Base-by-base conservation (phyloP, 2,888 invertebrate species). In the Hirtodrosophila cameraria region DNA sequence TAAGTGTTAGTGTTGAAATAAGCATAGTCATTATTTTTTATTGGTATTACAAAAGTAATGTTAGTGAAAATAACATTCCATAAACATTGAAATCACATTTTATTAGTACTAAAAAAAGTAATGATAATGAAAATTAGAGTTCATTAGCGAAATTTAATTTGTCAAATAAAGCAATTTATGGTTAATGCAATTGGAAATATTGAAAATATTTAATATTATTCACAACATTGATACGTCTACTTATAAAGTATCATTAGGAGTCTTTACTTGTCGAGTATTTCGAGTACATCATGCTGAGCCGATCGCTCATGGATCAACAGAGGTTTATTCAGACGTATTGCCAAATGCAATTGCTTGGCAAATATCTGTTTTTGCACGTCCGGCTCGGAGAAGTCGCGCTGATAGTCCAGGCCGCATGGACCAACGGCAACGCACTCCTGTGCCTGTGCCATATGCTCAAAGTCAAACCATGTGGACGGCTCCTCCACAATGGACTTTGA, bases 341-440 rank as follows among this genome's bases (percentile, higher is more conserved):
- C 98, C 88, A 98, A 92, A 90, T 96, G 84, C 82, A 96, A 94
- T 93, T 96, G 96, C 90, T 96, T 95, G 88, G 95, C 95, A 89
- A 98, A 97, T 41, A 97, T 97, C 66, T 94, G 93, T 71, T 95
- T 92, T 91, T 98, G 98, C 75, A 95, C 94, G 63, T 94, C 94
- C 3, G 96, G 97, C 86, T 97, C 96, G 6, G 97, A 97, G 92
- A 97, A 98, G 90, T 97, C 97, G 88, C 97, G 94, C 90, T 96
- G 97, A 91, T 96, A 98, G 92, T 98, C 98, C 73, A 98, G 93
- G 27, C 98, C 98, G 90, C 98, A 98, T 90, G 97, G 97, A 13
- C 98, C 98, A 31, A 98, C 93, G 2, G 97, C 97, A 23, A 98
- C 97, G 90, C 97, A 97, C 92, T 97, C 97, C 2, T 94, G 94